These are phyloP conservation scores for Carabus problematicus DNA, from an alignment of 2,888 invertebrate genomes.

Conservation along the genomic window DNA sequence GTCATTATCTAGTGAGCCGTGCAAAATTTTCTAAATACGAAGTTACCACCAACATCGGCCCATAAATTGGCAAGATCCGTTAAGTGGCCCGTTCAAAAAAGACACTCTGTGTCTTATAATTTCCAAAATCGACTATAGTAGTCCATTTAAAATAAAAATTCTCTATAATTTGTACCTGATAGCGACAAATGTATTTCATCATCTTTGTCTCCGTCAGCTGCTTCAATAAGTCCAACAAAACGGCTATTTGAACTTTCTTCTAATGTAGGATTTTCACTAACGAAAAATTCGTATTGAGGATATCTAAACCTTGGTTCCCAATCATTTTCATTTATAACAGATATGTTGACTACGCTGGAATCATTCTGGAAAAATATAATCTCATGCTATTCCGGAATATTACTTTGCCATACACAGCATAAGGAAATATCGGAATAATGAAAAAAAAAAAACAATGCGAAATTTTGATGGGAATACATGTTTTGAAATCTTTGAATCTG, in stretches of 20 bases:
- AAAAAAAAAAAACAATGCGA: not conserved
- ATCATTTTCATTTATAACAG: slow-evolving; percentile 87
- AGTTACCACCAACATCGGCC: too few species aligned
- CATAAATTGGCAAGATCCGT: too few species aligned
- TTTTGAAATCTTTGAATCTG: too few species aligned
- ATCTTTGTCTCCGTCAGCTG: slow-evolving; percentile 84
- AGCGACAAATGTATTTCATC: slow-evolving; percentile 78
- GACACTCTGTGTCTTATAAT: too few species aligned
- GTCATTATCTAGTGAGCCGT: too few species aligned
- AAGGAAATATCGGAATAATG: slow-evolving; percentile 8
- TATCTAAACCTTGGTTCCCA: slow-evolving; percentile 92
- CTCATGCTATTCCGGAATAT: too few species aligned
- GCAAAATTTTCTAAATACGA: too few species aligned
- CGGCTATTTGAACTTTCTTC: slow-evolving; percentile 48
- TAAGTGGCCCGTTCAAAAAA: too few species aligned
- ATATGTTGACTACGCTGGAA: slow-evolving; percentile 80
- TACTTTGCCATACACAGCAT: not conserved
- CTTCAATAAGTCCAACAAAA: slow-evolving; percentile 74
- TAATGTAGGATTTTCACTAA: slow-evolving; percentile 55
- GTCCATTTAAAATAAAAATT: too few species aligned
- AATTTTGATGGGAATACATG: not conserved
- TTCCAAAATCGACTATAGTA: too few species aligned
- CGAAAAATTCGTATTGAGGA: slow-evolving; percentile 84
- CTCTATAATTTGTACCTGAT: slow-evolving; percentile 45
- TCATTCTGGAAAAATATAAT: slow-evolving; percentile 71